These are phyloP conservation scores for Megalopta genalis DNA, from an alignment of 1,140 invertebrate genomes.

Conservation along the genomic window DNA sequence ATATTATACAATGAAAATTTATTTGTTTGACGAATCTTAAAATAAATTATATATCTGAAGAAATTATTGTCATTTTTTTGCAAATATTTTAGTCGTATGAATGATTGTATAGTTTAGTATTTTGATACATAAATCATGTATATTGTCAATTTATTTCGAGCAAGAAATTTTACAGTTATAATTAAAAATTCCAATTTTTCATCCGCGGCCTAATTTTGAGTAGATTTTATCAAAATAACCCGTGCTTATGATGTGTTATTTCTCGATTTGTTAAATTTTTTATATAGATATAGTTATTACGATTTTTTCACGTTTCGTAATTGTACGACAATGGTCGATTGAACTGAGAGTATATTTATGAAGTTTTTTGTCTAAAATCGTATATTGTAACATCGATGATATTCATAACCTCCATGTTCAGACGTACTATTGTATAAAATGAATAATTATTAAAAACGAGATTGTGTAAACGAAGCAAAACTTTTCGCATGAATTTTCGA, in stretches of 20 bases:
- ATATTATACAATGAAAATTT: slow-evolving; percentile 50
- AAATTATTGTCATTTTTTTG: neutral
- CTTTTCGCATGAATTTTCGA: neutral
- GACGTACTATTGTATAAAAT: slow-evolving; percentile 11
- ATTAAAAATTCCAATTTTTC: neutral
- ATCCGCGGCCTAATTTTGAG: neutral
- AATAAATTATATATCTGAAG: slow-evolving; percentile 48
- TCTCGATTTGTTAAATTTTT: neutral
- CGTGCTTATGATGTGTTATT: neutral
- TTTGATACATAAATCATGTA: neutral
- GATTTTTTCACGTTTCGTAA: neutral
- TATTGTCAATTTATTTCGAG: neutral
- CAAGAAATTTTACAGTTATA: neutral
- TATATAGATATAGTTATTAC: neutral
- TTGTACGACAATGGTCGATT: neutral
- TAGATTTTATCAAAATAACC: neutral
- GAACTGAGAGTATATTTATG: slow-evolving; percentile 2
- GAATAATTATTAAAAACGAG: neutral
- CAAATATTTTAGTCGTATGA: neutral
- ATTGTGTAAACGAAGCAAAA: neutral
- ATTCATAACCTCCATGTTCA: slow-evolving; percentile 42
- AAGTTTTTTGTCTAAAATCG: slow-evolving; percentile 26
- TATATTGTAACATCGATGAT: slow-evolving; percentile 25
- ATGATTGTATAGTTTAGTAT: neutral
- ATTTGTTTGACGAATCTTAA: slow-evolving; percentile 27